Evolutionary conservation across 2,797 vertebrate genomes (phyloP), one percentile per base, ranked within the genome.

Genomic region (Darevskia mixta): DNA sequence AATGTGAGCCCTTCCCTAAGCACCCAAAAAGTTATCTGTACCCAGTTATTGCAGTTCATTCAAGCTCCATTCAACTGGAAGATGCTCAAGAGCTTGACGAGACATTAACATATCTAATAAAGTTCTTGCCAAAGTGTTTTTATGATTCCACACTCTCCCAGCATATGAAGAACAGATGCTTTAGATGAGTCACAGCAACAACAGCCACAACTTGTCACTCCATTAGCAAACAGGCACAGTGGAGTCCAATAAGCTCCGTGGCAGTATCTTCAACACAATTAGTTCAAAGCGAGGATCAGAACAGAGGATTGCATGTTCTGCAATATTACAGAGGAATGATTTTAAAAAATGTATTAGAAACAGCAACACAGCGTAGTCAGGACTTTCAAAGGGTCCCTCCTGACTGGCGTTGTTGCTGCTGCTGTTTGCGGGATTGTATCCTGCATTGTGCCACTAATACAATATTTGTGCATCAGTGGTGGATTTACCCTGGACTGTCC

Each of bases 111-210:
- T 58, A 83, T 64, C 58, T 66, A 75, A 78, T 32, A 67, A 35
- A n/a, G 27, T 20, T 81, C 41, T 85, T 66, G 71, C 71, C 69
- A 85, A 75, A 80, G 64, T 35, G 13, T 3, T 35, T 27, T 76
- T 82, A 29, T 71, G 45, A 55, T 18, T 82, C 66, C 71, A 18
- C 49, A 43, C 35, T 86, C 67, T 43, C 20, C 38, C 35, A 87
- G 18, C 67, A 61, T 86, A 72, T 43, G 67, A 73, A 79, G 69
- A 86, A 27, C 84, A 86, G 84, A 66, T 69, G 76, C 76, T 86
- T 79, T 29, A 86, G 38, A 38, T 80, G 78, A n/a, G 41, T n/a
- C 32, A 49, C 45, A 58, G 23, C 69, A 87, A 75, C 49, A 75
- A 66, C 69, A 32, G 55, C 61, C 55, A 81, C 79, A 75, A 45